Conservation (phyloP, 2,888 invertebrate species). For the Phlogophora meticulosa region DNA sequence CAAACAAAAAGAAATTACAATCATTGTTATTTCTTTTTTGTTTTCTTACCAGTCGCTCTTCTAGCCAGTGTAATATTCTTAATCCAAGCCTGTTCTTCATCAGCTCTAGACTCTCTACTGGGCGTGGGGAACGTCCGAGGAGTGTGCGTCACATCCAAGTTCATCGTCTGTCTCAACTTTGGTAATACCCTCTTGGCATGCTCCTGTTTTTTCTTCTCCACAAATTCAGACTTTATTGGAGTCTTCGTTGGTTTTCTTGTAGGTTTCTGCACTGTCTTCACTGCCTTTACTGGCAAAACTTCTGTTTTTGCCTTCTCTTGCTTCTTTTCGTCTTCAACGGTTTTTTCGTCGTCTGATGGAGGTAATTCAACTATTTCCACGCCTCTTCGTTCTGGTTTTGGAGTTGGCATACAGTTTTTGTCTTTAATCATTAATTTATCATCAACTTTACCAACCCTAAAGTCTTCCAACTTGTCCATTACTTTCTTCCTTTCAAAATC, state of each 20-base stretch:
- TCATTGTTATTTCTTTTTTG: not conserved
- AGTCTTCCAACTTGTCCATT: slow-evolving; percentile 92
- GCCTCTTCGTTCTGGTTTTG: slow-evolving; percentile 58
- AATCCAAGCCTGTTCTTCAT: slow-evolving; percentile 95
- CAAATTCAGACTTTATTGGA: slow-evolving; percentile 80
- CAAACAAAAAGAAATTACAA: too few relatives aligned
- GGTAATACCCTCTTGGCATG: slow-evolving; percentile 86
- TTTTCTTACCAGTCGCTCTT: slow-evolving; percentile 87
- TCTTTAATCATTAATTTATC: not conserved
- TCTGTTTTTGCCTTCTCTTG: slow-evolving; percentile 26
- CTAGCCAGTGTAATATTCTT: slow-evolving; percentile 94
- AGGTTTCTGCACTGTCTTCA: slow-evolving; percentile 24
- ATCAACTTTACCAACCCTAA: slow-evolving; percentile 79
- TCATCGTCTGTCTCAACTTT: slow-evolving; percentile 90
- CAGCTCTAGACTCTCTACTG: slow-evolving; percentile 93
- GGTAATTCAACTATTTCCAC: slow-evolving; percentile 75
- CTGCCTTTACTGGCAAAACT: slow-evolving; percentile 38
- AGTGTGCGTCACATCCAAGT: slow-evolving; percentile 93
- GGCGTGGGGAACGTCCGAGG: slow-evolving; percentile 95
- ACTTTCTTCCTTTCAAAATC: slow-evolving; percentile 92
- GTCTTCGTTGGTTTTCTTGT: slow-evolving; percentile 64
- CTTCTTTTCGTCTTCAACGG: slow-evolving; percentile 35
- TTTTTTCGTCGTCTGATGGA: slow-evolving; percentile 67
- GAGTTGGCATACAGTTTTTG: not conserved
- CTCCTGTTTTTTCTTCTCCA: slow-evolving; percentile 82